phyloP scores from a whole-genome alignment of 2,888 invertebrate genomes.

The Labia minor region DNA sequence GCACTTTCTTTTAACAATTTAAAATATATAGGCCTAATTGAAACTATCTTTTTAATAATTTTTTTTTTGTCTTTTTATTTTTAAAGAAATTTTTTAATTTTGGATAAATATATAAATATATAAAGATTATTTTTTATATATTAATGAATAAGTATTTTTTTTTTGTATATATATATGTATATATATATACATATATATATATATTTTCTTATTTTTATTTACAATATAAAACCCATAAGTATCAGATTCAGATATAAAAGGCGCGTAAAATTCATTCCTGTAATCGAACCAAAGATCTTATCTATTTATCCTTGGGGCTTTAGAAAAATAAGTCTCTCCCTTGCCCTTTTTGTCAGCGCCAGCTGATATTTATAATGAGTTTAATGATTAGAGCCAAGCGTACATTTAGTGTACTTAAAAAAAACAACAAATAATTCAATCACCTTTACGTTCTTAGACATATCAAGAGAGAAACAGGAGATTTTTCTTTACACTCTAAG shows the following conservation, averaged over 20 bases:
- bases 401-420: neutral
- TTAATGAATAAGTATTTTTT: neutral
- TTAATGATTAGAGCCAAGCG: neutral
- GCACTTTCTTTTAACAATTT: neutral
- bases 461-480: neutral
- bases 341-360: neutral
- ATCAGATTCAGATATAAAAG: neutral
- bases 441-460: too few species aligned
- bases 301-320: too few species aligned
- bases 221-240: slow-evolving; percentile 1
- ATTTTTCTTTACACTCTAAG: neutral
- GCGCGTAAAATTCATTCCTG: neutral
- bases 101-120: slow-evolving; percentile 4
- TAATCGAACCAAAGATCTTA: too few species aligned
- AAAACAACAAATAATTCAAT: neutral
- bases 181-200: neutral
- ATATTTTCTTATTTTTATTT: neutral
- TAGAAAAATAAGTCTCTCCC: neutral
- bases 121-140: neutral
- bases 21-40: slow-evolving; percentile 4
- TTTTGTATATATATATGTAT: neutral
- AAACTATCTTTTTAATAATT: neutral
- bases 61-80: neutral
- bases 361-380: neutral
- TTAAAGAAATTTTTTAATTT: neutral